phyloP scores from a whole-genome alignment of 2,797 vertebrate genomes.

The Etheostoma perlongum region DNA sequence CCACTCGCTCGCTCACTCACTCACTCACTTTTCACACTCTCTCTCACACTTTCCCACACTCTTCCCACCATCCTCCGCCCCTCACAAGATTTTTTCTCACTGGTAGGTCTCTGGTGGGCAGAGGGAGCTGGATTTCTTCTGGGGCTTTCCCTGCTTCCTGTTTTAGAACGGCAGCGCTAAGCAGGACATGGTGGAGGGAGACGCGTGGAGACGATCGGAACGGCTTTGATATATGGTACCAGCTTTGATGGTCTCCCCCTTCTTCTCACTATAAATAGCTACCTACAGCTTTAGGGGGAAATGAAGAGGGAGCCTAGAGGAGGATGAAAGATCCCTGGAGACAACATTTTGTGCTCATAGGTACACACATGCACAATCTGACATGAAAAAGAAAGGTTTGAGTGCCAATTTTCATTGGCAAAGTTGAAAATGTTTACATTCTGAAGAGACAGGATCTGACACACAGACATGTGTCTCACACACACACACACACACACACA shows the following conservation, averaged over 20 bases:
- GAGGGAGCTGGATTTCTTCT: conserved; percentile 71
- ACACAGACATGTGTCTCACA: background rate
- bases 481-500: background rate
- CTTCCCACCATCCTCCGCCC: conserved; percentile 41
- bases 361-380: conserved; percentile 47
- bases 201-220: conserved; percentile 70
- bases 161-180: conserved; percentile 74
- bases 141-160: conserved; percentile 76
- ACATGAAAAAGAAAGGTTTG: conserved; percentile 34
- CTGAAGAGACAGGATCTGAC: conserved; percentile 1
- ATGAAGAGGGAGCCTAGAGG: conserved; percentile 62
- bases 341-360: conserved; percentile 39
- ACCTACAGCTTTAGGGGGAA: conserved; percentile 71
- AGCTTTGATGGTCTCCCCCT: conserved; percentile 82
- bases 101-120: conserved; percentile 66
- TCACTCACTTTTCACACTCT: conserved; percentile 55
- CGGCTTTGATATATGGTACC: conserved; percentile 83
- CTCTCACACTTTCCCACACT: conserved; percentile 63
- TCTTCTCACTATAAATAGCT: conserved; percentile 82
- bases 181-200: conserved; percentile 67
- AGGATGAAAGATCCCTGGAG: conserved; percentile 60
- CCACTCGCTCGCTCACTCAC: conserved; percentile 52
- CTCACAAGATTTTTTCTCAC: conserved; percentile 41
- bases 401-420: conserved; percentile 13
- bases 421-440: conserved; percentile 43